Evolutionary conservation across 2,888 invertebrate species (phyloP).

Genomic region (Pomacea canaliculata): DNA sequence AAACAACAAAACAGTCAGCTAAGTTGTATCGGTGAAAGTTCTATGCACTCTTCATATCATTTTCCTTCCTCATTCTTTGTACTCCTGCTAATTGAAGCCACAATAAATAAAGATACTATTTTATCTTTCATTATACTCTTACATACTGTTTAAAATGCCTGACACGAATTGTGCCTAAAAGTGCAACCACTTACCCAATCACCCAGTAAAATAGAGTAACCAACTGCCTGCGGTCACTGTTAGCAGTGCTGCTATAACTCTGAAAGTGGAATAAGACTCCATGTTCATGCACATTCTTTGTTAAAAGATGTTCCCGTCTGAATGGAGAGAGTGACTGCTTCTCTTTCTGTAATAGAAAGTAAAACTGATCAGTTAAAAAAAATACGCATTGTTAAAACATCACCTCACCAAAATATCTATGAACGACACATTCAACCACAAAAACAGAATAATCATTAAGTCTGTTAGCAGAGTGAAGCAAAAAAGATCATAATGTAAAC

Average conservation of each 20-base stretch:
- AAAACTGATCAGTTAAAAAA: neutral
- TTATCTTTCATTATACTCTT: too few relatives aligned
- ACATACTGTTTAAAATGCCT: neutral
- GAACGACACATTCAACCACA: too few relatives aligned
- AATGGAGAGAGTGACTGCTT: neutral
- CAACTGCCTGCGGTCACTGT: constrained; percentile 65
- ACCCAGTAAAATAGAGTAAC: constrained; percentile 80
- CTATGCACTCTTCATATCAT: too few relatives aligned
- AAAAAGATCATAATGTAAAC: too few relatives aligned
- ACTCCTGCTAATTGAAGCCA: too few relatives aligned
- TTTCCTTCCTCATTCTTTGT: too few relatives aligned
- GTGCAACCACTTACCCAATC: constrained; percentile 76
- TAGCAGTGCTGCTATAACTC: constrained; percentile 21
- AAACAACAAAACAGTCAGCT: neutral
- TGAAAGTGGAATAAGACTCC: constrained; percentile 39
- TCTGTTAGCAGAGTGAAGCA: too few relatives aligned
- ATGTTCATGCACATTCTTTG: constrained; percentile 32
- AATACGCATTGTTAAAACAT: too few relatives aligned
- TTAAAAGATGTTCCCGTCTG: neutral
- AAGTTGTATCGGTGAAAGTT: neutral
- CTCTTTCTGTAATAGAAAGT: neutral
- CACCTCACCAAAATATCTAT: too few relatives aligned
- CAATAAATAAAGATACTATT: too few relatives aligned
- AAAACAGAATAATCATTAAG: too few relatives aligned
- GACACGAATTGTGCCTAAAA: neutral